phyloP scores from a whole-genome alignment of 2,888 invertebrate species.

The Drosophila meridiana region DNA sequence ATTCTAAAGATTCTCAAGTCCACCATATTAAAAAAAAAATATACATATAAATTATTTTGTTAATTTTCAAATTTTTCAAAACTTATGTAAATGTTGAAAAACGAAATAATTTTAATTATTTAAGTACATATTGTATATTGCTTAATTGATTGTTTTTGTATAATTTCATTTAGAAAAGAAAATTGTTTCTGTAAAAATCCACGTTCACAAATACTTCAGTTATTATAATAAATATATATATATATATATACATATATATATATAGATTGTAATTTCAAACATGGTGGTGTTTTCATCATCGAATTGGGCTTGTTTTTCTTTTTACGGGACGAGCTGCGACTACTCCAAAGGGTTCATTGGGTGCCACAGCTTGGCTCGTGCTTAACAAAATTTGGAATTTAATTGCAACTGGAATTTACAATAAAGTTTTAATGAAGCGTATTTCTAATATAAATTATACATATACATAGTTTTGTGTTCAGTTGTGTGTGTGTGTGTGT shows the following conservation, averaged over 20 bases:
- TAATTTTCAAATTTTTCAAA: constrained; percentile 7
- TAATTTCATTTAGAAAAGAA: constrained; percentile 21
- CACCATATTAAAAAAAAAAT: constrained; percentile 4
- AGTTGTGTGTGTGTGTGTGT: constrained; percentile 30
- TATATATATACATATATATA: constrained; percentile 8
- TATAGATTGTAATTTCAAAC: constrained; percentile 24
- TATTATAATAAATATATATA: constrained; percentile 30
- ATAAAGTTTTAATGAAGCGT: constrained; percentile 72
- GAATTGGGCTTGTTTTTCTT: background rate
- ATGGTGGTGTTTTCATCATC: background rate
- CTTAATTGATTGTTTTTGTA: constrained; percentile 34
- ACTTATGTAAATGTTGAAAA: constrained; percentile 20
- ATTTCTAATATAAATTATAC: constrained; percentile 74
- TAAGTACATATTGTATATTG: constrained; percentile 30
- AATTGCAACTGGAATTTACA: constrained; percentile 69
- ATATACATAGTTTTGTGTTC: constrained; percentile 48
- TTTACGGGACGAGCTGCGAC: constrained; percentile 7
- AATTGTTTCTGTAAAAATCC: constrained; percentile 35
- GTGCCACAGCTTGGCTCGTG: constrained; percentile 28
- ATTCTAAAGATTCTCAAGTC: constrained; percentile 15
- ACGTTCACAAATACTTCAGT: constrained; percentile 37
- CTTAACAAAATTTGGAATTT: constrained; percentile 53
- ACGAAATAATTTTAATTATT: constrained; percentile 35
- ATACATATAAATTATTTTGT: background rate
- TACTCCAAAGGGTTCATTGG: constrained; percentile 16